phyloP scores from a whole-genome alignment of 1,140 invertebrate species.

The Aphelenchoides fujianensis region DNA sequence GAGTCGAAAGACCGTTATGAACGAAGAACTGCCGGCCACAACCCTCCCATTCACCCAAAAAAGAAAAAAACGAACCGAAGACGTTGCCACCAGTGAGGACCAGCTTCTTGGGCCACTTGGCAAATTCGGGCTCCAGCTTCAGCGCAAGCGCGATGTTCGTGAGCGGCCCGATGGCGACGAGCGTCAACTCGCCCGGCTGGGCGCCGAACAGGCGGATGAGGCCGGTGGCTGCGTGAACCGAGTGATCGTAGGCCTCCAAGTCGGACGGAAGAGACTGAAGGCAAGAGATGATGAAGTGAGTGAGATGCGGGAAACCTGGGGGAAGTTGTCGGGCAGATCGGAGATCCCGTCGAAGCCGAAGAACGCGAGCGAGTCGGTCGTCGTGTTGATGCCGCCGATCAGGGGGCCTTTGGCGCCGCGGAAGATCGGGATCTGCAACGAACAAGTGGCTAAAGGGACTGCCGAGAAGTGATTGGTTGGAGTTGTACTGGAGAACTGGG shows the following conservation, averaged over 20 bases:
- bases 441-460: no score
- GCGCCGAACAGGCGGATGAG: slow-evolving; percentile 64
- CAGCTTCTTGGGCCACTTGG: slow-evolving; percentile 68
- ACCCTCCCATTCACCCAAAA: slow-evolving; percentile 81
- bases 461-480: no score
- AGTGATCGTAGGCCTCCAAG: slow-evolving; percentile 27
- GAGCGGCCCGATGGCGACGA: slow-evolving; percentile 73
- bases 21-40: slow-evolving; percentile 61
- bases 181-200: slow-evolving; percentile 65
- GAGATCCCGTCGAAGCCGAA: slow-evolving; percentile 58
- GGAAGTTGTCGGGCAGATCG: slow-evolving; percentile 53
- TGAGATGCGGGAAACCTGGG: slow-evolving; percentile 67
- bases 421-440: slow-evolving; percentile 50
- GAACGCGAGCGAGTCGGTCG: slow-evolving; percentile 36
- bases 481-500: no score
- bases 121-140: slow-evolving; percentile 70
- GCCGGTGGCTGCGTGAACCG: slow-evolving; percentile 45
- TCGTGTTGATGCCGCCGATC: slow-evolving; percentile 34
- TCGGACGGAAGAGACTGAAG: slow-evolving; percentile 32
- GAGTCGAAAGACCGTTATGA: slow-evolving; percentile 53
- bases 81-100: slow-evolving; percentile 77
- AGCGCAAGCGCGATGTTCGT: slow-evolving; percentile 75
- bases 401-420: slow-evolving; percentile 51
- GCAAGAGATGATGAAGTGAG: not conserved
- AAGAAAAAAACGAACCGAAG: slow-evolving; percentile 74